Base-by-base conservation (phyloP, 1,140 invertebrate species). In the Zaprionus davidi region DNA sequence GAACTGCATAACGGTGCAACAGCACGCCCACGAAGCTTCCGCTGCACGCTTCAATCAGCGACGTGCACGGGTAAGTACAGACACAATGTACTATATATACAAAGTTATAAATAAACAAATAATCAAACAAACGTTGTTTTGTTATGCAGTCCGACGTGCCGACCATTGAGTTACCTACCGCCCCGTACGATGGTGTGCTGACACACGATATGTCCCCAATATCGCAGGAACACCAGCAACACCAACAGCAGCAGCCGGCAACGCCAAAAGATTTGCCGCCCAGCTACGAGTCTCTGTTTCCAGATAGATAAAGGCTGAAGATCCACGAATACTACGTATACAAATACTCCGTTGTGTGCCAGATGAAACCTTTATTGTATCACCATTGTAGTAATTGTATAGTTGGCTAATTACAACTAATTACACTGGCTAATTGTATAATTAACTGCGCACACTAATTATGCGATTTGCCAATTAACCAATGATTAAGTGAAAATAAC, bases 231-330 rank as follows among this genome's bases (percentile, higher is more conserved):
- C 58, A 64, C 9, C 57, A 66, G 22, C 36, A 51, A 56, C 80
- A 73, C 5, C 86, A 76, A 28, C 72, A 73, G 26, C 82, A 78
- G 31, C 41, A 66, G 49, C 83, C 81, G 6, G 66, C 77, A 46
- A 83, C 91, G 17, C 90, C 91, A n/a, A 92, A 92, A 74, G 91
- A 92, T 79, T 67, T 91, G 53, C 91, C 92, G 17, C 92, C 92
- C 7, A 92, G 91, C 66, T 92, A 92, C 62, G 92, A 92, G 70
- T 92, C 90, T 17, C 71, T 92, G 1, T 92, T 92, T 57, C 91
- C 91, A 9, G 91, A 92, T n/a, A 92, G 91, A 91, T 92, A 92
- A 92, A 59, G 65, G 64, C 51, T 62, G 24, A 31, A 20, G 17
- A 57, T 26, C n/a, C n/a, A 46, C 38, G 9, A 34, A 34, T 34